Evolutionary conservation across 2,113 vertebrate genomes (phyloP), one percentile per base, ranked within the genome.

Genomic region (Centrocercus urophasianus): DNA sequence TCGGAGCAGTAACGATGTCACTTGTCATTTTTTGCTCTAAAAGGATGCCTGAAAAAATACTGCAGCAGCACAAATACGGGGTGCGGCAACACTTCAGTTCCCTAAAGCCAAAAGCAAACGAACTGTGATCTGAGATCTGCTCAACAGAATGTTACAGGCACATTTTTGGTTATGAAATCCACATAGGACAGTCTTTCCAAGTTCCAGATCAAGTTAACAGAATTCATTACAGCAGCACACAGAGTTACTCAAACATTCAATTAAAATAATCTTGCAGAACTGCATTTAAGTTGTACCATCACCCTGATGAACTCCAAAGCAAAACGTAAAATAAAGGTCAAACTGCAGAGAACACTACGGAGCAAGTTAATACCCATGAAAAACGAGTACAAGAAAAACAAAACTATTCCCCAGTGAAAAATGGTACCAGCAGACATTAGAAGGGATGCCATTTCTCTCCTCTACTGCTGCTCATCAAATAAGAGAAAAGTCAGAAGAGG

Each of bases 281-380:
- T 79, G 52, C 80, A 88, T 76, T 86, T 93, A 84, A 90, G 94
- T 90, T 92, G 64, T 83, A 93, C 61, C 70, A 90, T 91, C 83
- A 82, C n/a, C 89, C 82, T 73, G 56, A 93, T 5, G 3, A 86
- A 89, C 96, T 77, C 82, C 73, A 84, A 92, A 90, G 65, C 84
- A 92, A 96, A 88, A 93, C 83, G 86, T 69, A 95, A 96, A 95
- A 84, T 66, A 93, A 93, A 96, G 90, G 59, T 93, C 84, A 95
- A 93, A 77, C 50, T 70, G 32, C 13, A 65, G 47, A 93, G 76
- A 93, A 92, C 36, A 38, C 48, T 73, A 61, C 6, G 28, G 63
- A 91, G 36, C 78, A 95, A 94, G 87, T 82, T 93, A 95, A 95
- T 79, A 95, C 47, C 36, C 75, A 78, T 57, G 85, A 95, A 95